Base-by-base conservation (phyloP, 2,113 vertebrate genomes). In the Rhinoderma darwinii region DNA sequence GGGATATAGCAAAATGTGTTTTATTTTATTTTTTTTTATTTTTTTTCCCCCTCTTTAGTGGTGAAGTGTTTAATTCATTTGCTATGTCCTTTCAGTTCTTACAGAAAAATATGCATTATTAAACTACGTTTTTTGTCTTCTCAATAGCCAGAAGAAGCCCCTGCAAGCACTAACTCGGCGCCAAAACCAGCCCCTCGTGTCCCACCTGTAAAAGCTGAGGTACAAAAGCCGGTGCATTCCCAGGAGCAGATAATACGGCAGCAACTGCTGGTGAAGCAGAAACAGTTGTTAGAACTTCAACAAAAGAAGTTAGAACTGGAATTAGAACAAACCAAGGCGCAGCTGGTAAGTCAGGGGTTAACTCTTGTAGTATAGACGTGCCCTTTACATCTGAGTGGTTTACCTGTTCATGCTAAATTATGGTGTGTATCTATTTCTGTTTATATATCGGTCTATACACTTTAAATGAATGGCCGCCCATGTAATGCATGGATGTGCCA, bases 261-360 rank as follows among this genome's bases (percentile, higher is more conserved):
- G 89, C 98, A 99, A 89, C 94, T 99, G 89, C 94, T 99, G 91
- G 96, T 97, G 90, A 99, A 99, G 90, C 97, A 99, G 94, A 99
- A 99, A 86, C 98, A 99, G 84, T 96, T 99, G 78, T 93, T 99
- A 93, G 98, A 99, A 93, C 97, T 99, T 82, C 98, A 99, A 91
- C 98, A 99, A 93, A 99, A 99, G 93, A 99, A 99, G 90, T 96
- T 99, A 82, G 98, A 99, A 88, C 94, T 99, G 93, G 98, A 99
- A 92, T 94, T 99, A 92, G 98, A 99, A 90, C 98, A 99, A 93
- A 98, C 98, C 87, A 99, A 99, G 92, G 98, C 97, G 54, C 98
- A 99, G 90, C 91, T 99, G 97, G 98, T 99, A 92, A 94, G 97
- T 92, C 89, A 84, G 14, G 4, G 59, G 59, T 41, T 22, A 25